Evolutionary conservation across 2,888 invertebrate genomes (phyloP).

Genomic region (Aricia artaxerxes): DNA sequence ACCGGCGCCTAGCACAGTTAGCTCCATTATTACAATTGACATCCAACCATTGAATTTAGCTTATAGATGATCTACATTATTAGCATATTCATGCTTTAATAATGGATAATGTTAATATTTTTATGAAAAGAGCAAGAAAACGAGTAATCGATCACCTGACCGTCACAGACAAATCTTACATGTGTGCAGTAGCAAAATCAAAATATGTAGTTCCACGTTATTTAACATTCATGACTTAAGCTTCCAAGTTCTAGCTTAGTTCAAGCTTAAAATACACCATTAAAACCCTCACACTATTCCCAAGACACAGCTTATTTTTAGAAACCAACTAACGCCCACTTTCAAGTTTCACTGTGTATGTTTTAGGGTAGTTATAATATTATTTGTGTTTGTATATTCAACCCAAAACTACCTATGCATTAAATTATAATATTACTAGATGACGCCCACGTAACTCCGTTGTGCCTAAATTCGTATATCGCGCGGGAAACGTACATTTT

Average conservation of each 20-base stretch:
- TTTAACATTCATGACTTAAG: not conserved
- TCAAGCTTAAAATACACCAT: slow-evolving; percentile 5
- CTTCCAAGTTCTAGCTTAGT: not conserved
- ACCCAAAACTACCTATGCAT: not conserved
- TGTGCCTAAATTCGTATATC: too few species aligned
- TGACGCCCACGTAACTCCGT: too few species aligned
- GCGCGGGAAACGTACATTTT: too few species aligned
- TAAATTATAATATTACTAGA: not conserved
- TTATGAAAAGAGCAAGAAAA: too few species aligned
- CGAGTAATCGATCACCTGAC: too few species aligned
- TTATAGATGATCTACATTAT: not conserved
- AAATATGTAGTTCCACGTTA: not conserved
- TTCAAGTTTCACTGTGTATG: not conserved
- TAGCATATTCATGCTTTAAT: not conserved
- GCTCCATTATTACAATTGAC: not conserved
- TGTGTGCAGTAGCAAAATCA: not conserved
- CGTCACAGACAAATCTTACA: too few species aligned
- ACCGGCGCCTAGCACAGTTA: not conserved
- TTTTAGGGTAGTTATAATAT: not conserved
- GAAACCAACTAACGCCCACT: slow-evolving; percentile 15
- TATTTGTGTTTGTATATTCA: not conserved
- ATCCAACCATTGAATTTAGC: not conserved
- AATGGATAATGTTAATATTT: too few species aligned
- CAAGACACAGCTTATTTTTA: slow-evolving; percentile 27
- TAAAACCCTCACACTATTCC: slow-evolving; percentile 26